phyloP scores from a whole-genome alignment of 30 jellyfish, hydroid and myxozoan genomes.

The Cassiopea xamachana region DNA sequence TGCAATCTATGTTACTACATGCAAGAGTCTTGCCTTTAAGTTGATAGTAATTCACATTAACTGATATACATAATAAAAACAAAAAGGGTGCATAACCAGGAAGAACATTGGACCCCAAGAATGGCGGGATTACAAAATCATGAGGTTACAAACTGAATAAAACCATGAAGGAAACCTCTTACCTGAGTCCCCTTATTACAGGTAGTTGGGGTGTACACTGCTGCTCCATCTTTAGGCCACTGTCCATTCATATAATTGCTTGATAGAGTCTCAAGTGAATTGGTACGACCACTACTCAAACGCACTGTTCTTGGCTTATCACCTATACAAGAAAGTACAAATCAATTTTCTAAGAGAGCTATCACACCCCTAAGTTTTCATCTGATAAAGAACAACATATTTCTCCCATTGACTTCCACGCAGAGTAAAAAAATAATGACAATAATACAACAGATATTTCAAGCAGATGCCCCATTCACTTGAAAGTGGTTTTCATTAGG shows the following conservation, averaged over 20 bases:
- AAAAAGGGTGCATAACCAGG: too few species aligned
- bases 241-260: slow-evolving; percentile 97
- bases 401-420: background rate
- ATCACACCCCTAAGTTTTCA: background rate
- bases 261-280: slow-evolving; percentile 93
- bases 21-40: too few species aligned
- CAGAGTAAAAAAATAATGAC: too few species aligned
- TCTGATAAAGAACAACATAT: background rate
- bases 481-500: too few species aligned
- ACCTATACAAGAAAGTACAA: slow-evolving; percentile 33
- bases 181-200: slow-evolving; percentile 93
- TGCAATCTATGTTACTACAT: too few species aligned
- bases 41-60: too few species aligned
- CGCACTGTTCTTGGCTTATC: slow-evolving; percentile 82
- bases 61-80: too few species aligned
- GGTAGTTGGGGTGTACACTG: slow-evolving; percentile 54
- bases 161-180: background rate
- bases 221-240: slow-evolving; percentile 95
- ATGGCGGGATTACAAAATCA: too few species aligned
- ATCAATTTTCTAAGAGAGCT: background rate
- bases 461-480: too few species aligned
- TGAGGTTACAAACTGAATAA: too few species aligned
- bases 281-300: slow-evolving; percentile 85
- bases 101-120: too few species aligned
- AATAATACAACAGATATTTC: too few species aligned